Base-by-base conservation (phyloP, 1,140 invertebrate species). In the Helicoverpa armigera region DNA sequence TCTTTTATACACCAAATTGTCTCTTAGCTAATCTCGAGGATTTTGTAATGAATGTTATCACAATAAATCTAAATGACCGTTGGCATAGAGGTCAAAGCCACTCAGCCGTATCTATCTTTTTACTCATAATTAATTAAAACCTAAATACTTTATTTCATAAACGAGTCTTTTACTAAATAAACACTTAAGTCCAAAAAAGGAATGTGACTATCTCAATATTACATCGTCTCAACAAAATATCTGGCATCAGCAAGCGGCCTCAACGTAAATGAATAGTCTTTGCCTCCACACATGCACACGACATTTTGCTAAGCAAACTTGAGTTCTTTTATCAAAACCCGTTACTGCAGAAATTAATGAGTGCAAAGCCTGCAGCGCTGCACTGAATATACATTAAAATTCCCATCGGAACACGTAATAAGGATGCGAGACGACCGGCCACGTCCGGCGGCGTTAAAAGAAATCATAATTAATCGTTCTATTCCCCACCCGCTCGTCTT, bases 391-490 rank as follows among this genome's bases (percentile, higher is more conserved):
- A 53, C 60, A 65, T 65, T 74, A 67, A 78, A 65, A 65, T 89
- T 81, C 74, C 83, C 77, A 85, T 87, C 80, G 81, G 63, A 72
- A 86, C 60, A 76, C 74, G 74, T 76, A 76, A 76, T 76, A 76
- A 54, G 48, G 43, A 61, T 67, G 84, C 54, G 72, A 81, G 83
- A 86, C 79, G 80, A 73, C 73, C 58, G 54, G 77, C 80, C 86
- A 74, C 84, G 87, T 89, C 90, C 85, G 81, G 76, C 75, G 83
- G 82, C 88, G 87, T 91, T 89, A 88, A 90, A 94, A 92, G 88
- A 92, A 92, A 93, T 92, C 88, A 94, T 93, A 93, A 94, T 93
- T 92, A 94, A 93, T 93, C 85, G 91, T 91, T 84, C 82, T 80
- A 85, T 86, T 89, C 88, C 85, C 87, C 90, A 86, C 88, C 89